A percentile compares a stretch with the other conserved stretches of the same genome.
Evolutionary conservation across 1,140 invertebrate genomes (phyloP).

Genomic region (Delia radicum): DNA sequence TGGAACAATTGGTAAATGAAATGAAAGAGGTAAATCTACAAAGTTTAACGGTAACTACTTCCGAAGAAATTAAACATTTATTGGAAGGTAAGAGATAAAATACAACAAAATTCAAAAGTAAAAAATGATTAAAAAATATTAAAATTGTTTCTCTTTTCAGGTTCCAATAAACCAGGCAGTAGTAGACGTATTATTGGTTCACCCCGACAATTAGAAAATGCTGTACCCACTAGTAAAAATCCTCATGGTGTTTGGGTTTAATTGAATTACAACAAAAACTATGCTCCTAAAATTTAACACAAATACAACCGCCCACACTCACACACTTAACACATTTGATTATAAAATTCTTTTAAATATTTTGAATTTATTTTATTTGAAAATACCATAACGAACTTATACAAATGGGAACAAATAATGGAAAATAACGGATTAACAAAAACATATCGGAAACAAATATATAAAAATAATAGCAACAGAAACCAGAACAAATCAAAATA

Average conservation of each 20-base stretch:
- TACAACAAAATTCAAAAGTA: constrained; percentile 3
- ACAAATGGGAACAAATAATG: not conserved
- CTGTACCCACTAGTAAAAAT: constrained; percentile 91
- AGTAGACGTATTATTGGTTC: constrained; percentile 87
- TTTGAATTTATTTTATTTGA: not conserved
- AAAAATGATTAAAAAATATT: constrained; percentile 8
- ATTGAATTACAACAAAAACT: too few relatives aligned
- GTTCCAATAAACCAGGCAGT: constrained; percentile 80
- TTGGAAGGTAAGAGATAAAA: constrained; percentile 64
- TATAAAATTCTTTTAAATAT: not conserved
- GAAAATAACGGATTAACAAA: not conserved
- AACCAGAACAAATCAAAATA: too few relatives aligned
- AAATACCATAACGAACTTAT: not conserved
- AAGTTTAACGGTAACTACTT: constrained; percentile 78
- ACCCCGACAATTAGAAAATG: constrained; percentile 86
- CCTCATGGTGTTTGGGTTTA: constrained; percentile 95
- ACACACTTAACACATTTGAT: too few relatives aligned
- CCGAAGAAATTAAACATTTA: constrained; percentile 77
- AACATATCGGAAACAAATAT: not conserved
- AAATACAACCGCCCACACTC: too few relatives aligned
- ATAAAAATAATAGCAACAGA: not conserved
- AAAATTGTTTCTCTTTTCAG: constrained; percentile 55
- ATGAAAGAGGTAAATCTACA: constrained; percentile 92
- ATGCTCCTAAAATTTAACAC: too few relatives aligned
- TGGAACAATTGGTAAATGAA: constrained; percentile 80